Evolutionary conservation across 2,888 invertebrate genomes (phyloP).

Genomic region (Dryobota labecula): DNA sequence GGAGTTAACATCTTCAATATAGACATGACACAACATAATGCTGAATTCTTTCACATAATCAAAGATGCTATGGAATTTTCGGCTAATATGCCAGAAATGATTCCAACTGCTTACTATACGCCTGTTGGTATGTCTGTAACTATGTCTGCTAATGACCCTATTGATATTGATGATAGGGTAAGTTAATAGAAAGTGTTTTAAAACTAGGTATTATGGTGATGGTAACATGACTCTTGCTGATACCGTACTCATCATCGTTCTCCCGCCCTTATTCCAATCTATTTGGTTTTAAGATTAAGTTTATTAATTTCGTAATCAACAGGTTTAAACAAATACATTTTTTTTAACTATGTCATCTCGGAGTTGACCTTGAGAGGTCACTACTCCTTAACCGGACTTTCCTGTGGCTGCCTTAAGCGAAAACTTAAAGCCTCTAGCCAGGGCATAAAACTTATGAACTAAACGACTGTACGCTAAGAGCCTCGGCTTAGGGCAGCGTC

Average conservation of each 20-base stretch:
- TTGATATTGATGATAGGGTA: conserved; percentile 65
- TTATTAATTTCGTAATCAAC: no score
- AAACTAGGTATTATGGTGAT: not conserved
- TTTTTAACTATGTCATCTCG: no score
- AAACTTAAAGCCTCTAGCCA: no score
- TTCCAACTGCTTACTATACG: conserved; percentile 50
- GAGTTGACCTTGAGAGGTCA: no score
- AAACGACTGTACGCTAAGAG: no score
- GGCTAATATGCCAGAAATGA: conserved; percentile 48
- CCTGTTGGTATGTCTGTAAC: conserved; percentile 67
- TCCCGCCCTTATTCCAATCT: no score
- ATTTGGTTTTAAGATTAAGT: no score
- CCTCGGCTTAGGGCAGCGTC: no score
- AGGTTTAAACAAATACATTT: no score
- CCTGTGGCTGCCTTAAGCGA: no score
- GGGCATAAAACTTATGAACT: no score
- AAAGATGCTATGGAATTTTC: conserved; percentile 45
- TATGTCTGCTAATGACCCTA: conserved; percentile 59
- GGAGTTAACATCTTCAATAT: conserved; percentile 73
- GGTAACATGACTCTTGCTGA: not conserved
- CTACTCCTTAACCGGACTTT: no score
- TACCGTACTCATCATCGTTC: not conserved
- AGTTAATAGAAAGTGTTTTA: conserved; percentile 17
- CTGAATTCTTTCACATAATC: conserved; percentile 52
- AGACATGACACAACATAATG: conserved; percentile 63